phyloP scores from a whole-genome alignment of 2,113 vertebrate genomes.

The Tenebrosternarchus preto region DNA sequence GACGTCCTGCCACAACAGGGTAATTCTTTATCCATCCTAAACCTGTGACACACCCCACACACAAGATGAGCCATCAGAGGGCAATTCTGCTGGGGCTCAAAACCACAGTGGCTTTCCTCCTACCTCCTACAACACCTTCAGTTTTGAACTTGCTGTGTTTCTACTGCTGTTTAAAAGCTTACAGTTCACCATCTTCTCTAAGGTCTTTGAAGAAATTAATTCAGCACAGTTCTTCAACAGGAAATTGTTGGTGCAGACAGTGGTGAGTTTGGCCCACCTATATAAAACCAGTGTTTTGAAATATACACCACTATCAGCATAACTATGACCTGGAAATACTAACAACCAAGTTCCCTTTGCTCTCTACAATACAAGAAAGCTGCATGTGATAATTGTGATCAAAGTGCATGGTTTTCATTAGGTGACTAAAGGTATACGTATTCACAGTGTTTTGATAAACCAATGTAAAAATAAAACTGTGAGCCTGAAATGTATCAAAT shows the following conservation, averaged over 20 bases:
- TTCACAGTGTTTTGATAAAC: not conserved
- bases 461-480: not conserved
- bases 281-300: not conserved
- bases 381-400: slow-evolving; percentile 6
- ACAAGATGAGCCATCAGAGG: slow-evolving; percentile 5
- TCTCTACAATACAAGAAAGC: not conserved
- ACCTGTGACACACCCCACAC: not conserved
- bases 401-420: not conserved
- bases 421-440: not conserved
- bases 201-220: not conserved
- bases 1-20: not conserved
- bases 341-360: not conserved
- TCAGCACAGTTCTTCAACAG: not conserved
- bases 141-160: not conserved
- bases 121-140: not conserved
- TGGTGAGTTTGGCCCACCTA: not conserved
- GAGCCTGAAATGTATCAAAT: not conserved
- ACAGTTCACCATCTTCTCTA: not conserved
- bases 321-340: not conserved
- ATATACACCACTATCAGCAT: not conserved
- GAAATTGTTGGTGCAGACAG: not conserved
- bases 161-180: not conserved
- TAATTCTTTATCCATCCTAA: not conserved
- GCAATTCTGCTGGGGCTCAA: slow-evolving; percentile 21
- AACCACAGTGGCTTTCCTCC: not conserved